Percentiles rank a stretch among this genome's conserved stretches.
Evolutionary conservation across 2,888 invertebrate species (phyloP).

Genomic region (Chrysolina oricalcia): DNA sequence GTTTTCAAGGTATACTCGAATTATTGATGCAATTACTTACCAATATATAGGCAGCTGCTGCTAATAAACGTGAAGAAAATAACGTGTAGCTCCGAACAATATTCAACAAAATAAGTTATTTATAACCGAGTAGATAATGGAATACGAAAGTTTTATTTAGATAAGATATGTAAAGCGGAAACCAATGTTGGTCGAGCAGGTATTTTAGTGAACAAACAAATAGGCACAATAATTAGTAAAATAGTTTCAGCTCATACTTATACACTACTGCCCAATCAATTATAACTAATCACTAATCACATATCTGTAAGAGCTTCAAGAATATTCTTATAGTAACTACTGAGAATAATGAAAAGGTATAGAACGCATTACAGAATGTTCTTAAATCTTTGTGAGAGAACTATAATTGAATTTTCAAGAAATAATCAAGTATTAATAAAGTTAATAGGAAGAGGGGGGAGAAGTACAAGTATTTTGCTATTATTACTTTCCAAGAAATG

Average conservation of each 20-base stretch:
- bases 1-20: too few relatives aligned
- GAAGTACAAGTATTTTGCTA: too few relatives aligned
- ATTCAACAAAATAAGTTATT: slow-evolving; percentile 28
- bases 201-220: slow-evolving; percentile 20
- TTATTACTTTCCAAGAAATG: too few relatives aligned
- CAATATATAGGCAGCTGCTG: slow-evolving; percentile 1
- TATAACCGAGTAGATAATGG: slow-evolving; percentile 23
- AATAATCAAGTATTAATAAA: too few relatives aligned
- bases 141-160: slow-evolving; percentile 28
- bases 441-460: too few relatives aligned
- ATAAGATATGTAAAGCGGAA: slow-evolving; percentile 32
- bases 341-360: too few relatives aligned
- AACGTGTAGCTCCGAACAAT: slow-evolving; percentile 2
- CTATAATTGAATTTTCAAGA: too few relatives aligned
- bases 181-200: slow-evolving; percentile 32
- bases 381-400: too few relatives aligned
- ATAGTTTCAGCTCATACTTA: not conserved
- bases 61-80: slow-evolving; percentile 6
- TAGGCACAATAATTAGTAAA: not conserved
- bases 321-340: too few relatives aligned
- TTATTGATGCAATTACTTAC: slow-evolving; percentile 12
- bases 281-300: too few relatives aligned
- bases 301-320: too few relatives aligned
- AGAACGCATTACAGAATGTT: too few relatives aligned
- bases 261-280: not conserved